phyloP scores from a whole-genome alignment of 1,140 invertebrate species.

The Camponotus pennsylvanicus region DNA sequence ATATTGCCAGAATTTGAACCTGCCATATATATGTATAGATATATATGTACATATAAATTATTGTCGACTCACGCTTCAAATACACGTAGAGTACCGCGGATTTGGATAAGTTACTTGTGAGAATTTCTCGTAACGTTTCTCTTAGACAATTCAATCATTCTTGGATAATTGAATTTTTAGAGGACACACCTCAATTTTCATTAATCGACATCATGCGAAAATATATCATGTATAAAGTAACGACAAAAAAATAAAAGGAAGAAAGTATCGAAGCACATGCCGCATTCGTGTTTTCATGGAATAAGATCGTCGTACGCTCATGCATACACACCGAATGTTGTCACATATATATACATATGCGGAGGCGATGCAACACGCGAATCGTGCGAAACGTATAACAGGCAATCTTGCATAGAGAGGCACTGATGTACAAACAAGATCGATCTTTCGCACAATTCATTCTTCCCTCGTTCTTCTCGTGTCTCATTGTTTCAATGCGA shows the following conservation, averaged over 20 bases:
- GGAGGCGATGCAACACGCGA: slow-evolving; percentile 34
- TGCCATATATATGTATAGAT: slow-evolving; percentile 8
- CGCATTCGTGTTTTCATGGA: slow-evolving; percentile 66
- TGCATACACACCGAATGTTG: slow-evolving; percentile 68
- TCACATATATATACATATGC: slow-evolving; percentile 45
- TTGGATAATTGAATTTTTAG: slow-evolving; percentile 13
- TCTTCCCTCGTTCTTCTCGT: slow-evolving; percentile 51
- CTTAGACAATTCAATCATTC: neutral
- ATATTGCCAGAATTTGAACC: slow-evolving; percentile 19
- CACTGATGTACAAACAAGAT: neutral
- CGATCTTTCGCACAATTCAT: slow-evolving; percentile 54
- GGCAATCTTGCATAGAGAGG: neutral
- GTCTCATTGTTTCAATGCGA: slow-evolving; percentile 31
- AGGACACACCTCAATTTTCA: slow-evolving; percentile 14
- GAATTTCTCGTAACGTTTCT: neutral
- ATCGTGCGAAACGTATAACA: slow-evolving; percentile 43
- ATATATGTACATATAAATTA: neutral
- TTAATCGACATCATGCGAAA: slow-evolving; percentile 34
- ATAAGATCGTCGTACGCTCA: slow-evolving; percentile 63
- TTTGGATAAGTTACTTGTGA: slow-evolving; percentile 33
- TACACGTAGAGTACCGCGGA: neutral
- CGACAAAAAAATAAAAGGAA: slow-evolving; percentile 20
- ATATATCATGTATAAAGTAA: slow-evolving; percentile 29
- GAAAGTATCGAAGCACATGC: slow-evolving; percentile 49
- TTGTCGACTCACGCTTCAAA: slow-evolving; percentile 3